Evolutionary conservation across 92 coral and sea anemone genomes (phyloP).

Genomic region (Parazoanthus swiftii): DNA sequence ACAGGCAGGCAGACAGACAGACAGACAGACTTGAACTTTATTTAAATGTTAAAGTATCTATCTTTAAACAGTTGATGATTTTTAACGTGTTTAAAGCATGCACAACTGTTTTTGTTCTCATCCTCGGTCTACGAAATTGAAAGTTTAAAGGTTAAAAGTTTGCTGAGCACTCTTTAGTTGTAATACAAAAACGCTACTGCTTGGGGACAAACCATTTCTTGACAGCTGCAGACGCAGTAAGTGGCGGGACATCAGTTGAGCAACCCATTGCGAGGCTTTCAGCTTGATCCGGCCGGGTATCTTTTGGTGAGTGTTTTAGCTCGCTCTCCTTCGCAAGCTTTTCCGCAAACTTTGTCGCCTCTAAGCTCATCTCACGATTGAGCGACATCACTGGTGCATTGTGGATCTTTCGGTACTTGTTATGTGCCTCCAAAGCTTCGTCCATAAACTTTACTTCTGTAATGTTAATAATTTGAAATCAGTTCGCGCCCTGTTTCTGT

Average conservation of each 20-base stretch:
- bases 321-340: conserved; percentile 72
- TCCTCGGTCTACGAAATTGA: too few species aligned
- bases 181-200: neutral
- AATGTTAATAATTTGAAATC: neutral
- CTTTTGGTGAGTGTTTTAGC: conserved; percentile 74
- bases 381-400: conserved; percentile 58
- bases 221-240: conserved; percentile 62
- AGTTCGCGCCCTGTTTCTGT: neutral
- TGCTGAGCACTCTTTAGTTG: neutral
- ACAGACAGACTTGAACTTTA: too few species aligned
- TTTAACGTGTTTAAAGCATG: too few species aligned
- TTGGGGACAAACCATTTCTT: conserved; percentile 60
- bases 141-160: too few species aligned
- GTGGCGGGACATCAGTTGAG: conserved; percentile 63
- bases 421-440: conserved; percentile 76
- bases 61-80: too few species aligned
- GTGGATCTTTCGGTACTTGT: conserved; percentile 77
- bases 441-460: conserved; percentile 64
- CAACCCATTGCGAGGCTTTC: conserved; percentile 95
- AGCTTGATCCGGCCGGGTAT: conserved; percentile 78
- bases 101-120: too few species aligned
- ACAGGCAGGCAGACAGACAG: too few species aligned
- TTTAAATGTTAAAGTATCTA: too few species aligned
- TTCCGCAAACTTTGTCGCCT: conserved; percentile 78
- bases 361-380: conserved; percentile 63